A percentile compares a stretch with the other conserved stretches of the same genome.
Evolutionary conservation across 2,797 vertebrate genomes (phyloP).

Genomic region (Pagetopsis macropterus): DNA sequence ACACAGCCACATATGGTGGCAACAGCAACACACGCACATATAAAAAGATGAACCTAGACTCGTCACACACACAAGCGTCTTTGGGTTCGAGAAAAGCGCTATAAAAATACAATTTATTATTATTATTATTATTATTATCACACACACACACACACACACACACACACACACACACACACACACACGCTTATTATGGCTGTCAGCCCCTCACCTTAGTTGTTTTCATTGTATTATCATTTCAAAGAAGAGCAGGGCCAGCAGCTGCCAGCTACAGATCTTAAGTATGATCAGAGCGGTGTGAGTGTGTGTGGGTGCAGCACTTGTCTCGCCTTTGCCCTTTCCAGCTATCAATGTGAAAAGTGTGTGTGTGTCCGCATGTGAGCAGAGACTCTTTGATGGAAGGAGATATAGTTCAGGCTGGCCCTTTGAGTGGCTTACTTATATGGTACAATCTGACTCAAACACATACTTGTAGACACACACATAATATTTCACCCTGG

Average conservation of each 20-base stretch:
- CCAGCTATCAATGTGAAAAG: constrained; percentile 30
- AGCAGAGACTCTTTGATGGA: constrained; percentile 61
- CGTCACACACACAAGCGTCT: neutral
- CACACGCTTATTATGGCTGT: constrained; percentile 66
- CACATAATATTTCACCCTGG: neutral
- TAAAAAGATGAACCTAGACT: constrained; percentile 10
- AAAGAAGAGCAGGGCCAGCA: constrained; percentile 56
- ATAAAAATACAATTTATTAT: no score
- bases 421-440: constrained; percentile 57
- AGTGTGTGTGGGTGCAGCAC: constrained; percentile 17
- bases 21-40: constrained; percentile 23
- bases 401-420: constrained; percentile 57
- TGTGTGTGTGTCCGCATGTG: constrained; percentile 15
- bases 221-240: constrained; percentile 75
- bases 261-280: constrained; percentile 49
- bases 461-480: neutral
- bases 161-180: neutral
- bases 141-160: no score
- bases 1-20: constrained; percentile 13
- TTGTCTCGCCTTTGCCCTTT: constrained; percentile 61
- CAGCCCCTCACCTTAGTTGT: constrained; percentile 56
- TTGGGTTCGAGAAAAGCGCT: no score
- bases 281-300: constrained; percentile 47
- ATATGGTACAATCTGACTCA: constrained; percentile 50
- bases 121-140: no score